phyloP scores from a whole-genome alignment of 1,140 invertebrate genomes.

The Lepidurus packardi region DNA sequence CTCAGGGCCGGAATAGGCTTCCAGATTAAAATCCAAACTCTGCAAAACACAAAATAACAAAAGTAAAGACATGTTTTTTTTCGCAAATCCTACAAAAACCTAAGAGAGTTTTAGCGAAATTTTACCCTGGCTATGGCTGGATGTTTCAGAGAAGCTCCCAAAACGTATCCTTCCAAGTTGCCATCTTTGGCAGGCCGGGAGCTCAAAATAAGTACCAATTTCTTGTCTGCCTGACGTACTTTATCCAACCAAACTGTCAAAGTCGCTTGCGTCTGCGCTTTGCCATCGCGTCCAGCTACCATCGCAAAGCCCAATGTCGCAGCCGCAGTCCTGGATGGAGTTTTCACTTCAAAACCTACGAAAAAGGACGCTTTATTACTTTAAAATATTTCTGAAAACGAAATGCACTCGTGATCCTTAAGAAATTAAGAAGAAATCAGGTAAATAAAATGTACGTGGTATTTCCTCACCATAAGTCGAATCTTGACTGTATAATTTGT shows the following conservation, averaged over 20 bases:
- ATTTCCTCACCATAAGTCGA: neutral
- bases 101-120: neutral
- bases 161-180: constrained; percentile 30
- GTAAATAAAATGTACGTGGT: too few species aligned
- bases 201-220: constrained; percentile 39
- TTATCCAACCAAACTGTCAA: constrained; percentile 60
- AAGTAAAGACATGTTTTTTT: too few species aligned
- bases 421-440: too few species aligned
- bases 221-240: constrained; percentile 58
- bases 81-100: neutral
- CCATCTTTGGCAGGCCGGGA: constrained; percentile 25
- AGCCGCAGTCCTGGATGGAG: constrained; percentile 27
- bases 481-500: constrained; percentile 27
- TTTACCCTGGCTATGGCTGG: constrained; percentile 23
- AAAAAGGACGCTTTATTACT: neutral
- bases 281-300: neutral
- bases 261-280: neutral
- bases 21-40: neutral
- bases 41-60: neutral
- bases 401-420: too few species aligned
- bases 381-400: neutral
- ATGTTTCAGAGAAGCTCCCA: constrained; percentile 26
- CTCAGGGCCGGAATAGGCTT: neutral
- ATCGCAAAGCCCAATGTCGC: constrained; percentile 5
- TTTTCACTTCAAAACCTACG: constrained; percentile 31